phyloP scores from a whole-genome alignment of 2,797 vertebrate genomes.

The Ptychadena robeensis region DNA sequence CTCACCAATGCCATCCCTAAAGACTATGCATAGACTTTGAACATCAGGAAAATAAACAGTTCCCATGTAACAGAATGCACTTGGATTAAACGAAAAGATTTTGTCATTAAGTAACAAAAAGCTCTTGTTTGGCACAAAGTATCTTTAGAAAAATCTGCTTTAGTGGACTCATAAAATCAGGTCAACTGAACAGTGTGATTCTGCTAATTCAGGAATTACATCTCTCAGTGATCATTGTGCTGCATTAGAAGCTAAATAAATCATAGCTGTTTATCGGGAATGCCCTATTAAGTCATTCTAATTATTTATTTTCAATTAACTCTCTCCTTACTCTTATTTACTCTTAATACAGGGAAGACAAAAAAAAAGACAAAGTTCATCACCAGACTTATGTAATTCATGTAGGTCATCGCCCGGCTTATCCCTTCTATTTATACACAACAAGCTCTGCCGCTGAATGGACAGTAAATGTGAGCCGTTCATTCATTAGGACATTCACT shows the following conservation, averaged over 20 bases:
- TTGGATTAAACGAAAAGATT: conserved; percentile 38
- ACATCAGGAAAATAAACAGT: conserved; percentile 3
- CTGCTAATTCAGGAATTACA: conserved; percentile 19
- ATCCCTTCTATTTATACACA: conserved; percentile 52
- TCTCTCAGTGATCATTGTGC: neutral
- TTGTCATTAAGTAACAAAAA: conserved; percentile 47
- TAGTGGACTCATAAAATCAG: conserved; percentile 36
- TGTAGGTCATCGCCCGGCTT: conserved; percentile 52
- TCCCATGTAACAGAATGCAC: neutral
- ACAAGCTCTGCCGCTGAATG: conserved; percentile 35
- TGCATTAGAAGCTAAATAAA: neutral
- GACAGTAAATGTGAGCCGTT: neutral
- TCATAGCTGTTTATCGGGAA: neutral
- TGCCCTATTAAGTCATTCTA: conserved; percentile 10
- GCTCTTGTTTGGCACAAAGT: conserved; percentile 31
- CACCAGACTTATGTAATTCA: conserved; percentile 31
- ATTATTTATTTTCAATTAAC: conserved; percentile 30
- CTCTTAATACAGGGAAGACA: neutral
- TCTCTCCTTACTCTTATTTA: conserved; percentile 7
- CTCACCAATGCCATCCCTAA: neutral
- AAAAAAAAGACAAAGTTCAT: conserved; percentile 24
- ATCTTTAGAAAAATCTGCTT: conserved; percentile 44
- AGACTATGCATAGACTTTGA: neutral
- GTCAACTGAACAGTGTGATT: conserved; percentile 35
- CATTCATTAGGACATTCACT: conserved; percentile 8